Evolutionary conservation across 2,888 invertebrate genomes (phyloP).

Genomic region (Amblyjoppa fuscipennis): DNA sequence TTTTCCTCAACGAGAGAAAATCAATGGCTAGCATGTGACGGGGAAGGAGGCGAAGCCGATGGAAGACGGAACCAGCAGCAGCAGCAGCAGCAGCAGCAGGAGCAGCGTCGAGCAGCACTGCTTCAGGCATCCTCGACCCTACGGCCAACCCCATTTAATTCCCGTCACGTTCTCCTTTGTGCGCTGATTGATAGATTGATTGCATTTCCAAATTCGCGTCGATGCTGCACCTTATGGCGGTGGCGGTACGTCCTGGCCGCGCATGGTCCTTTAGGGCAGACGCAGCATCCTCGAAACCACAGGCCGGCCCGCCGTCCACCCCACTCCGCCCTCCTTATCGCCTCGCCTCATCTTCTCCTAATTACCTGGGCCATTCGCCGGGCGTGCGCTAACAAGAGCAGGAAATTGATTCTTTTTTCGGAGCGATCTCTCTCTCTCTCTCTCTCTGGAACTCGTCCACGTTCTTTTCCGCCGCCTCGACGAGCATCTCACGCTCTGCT

Average conservation of each 20-base stretch:
- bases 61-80: slow-evolving; percentile 48
- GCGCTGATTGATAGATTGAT: slow-evolving; percentile 80
- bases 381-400: slow-evolving; percentile 65
- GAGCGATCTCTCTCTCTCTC: not conserved
- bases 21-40: slow-evolving; percentile 66
- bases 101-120: slow-evolving; percentile 43
- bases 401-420: slow-evolving; percentile 71
- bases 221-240: slow-evolving; percentile 76
- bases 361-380: slow-evolving; percentile 67
- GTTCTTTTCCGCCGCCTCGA: slow-evolving; percentile 27
- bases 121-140: slow-evolving; percentile 60
- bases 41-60: slow-evolving; percentile 54
- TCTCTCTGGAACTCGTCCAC: not conserved
- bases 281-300: slow-evolving; percentile 38
- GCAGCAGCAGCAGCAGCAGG: slow-evolving; percentile 37
- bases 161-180: slow-evolving; percentile 79
- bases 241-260: slow-evolving; percentile 9
- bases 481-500: slow-evolving; percentile 46
- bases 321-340: slow-evolving; percentile 52
- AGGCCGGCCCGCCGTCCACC: not conserved
- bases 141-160: slow-evolving; percentile 75
- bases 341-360: slow-evolving; percentile 69
- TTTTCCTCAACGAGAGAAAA: slow-evolving; percentile 60
- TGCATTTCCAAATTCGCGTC: slow-evolving; percentile 79
- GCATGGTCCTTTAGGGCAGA: slow-evolving; percentile 36